Conservation (phyloP, 2,888 invertebrate genomes). For the Cantharis flavilabris region DNA sequence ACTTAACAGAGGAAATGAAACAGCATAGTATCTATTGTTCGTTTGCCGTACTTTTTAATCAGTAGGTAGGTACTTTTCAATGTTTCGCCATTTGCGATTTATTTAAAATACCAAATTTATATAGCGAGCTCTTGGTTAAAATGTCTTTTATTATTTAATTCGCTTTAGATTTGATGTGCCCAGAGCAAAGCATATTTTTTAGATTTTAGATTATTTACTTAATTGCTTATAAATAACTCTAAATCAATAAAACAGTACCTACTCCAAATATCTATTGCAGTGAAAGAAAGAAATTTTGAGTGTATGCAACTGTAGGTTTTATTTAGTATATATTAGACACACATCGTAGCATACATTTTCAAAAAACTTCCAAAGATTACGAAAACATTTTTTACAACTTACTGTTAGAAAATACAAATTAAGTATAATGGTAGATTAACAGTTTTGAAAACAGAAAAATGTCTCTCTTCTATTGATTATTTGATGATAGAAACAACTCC, state of each 20-base stretch:
- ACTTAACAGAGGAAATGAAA: constrained; percentile 27
- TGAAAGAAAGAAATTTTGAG: background rate
- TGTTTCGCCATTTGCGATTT: background rate
- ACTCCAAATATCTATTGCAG: background rate
- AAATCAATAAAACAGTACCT: background rate
- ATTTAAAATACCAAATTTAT: background rate
- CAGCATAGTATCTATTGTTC: constrained; percentile 24
- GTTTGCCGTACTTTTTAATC: constrained; percentile 18
- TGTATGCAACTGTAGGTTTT: background rate
- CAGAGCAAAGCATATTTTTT: no score
- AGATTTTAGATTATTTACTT: background rate
- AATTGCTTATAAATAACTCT: background rate
- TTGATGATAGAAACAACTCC: constrained; percentile 21
- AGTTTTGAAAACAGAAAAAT: constrained; percentile 17
- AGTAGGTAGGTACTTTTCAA: background rate
- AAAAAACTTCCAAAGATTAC: background rate
- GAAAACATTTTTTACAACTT: background rate
- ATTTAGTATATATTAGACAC: background rate
- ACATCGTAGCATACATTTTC: background rate
- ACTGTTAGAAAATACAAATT: background rate
- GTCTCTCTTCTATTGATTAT: constrained; percentile 32
- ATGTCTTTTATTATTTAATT: background rate
- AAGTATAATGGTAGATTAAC: background rate
- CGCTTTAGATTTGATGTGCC: background rate
- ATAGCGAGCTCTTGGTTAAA: background rate